Base-by-base conservation (phyloP, 2,797 vertebrate species). In the Atherinosoma microstoma region DNA sequence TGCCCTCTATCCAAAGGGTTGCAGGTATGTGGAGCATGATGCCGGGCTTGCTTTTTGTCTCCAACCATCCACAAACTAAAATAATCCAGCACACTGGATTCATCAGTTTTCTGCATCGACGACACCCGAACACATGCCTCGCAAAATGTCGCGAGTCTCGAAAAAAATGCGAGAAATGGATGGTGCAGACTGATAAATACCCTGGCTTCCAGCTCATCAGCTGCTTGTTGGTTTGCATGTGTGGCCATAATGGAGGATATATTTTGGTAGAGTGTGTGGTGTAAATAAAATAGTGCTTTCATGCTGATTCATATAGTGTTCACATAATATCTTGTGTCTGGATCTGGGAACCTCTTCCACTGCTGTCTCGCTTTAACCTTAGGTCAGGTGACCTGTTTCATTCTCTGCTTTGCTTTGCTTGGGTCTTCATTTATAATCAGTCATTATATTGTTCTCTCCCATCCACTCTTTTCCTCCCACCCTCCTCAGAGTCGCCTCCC, bases 1-100 rank as follows among this genome's bases (percentile, higher is more conserved):
- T 97, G 97, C 86, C 97, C 96, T 35, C 83, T 96, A 68, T 95
- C 97, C 64, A 96, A 96, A 87, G 96, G 96, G 60, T 90, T 97
- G 90, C 97, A 98, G 97, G 97, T 99, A 94, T 9, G 83, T 35
- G 40, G n/a, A 27, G 58, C 45, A 53, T 13, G 49, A 15, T 34
- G 34, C 49, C 67, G 29, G 8, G 40, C 6, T 34, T 18, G 12
- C 30, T 18, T 53, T 49, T 51, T 22, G 38, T 24, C 15, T 34
- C n/a, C 3, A 30, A 11, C 12, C 5, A 9, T 4, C 29, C 16
- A 27, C 22, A 22, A 67, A 32, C 18, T 11, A 6, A 35, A 65
- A 20, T 8, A 22, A 36, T 24, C 20, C 29, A 67, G 20, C 54
- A 34, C 7, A 2, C 38, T 6, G 29, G 9, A 42, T 24, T 45